A percentile compares a stretch with the other conserved stretches of the same genome.
Evolutionary conservation across 1,140 invertebrate species (phyloP).

Genomic region (Drosophila santomea): DNA sequence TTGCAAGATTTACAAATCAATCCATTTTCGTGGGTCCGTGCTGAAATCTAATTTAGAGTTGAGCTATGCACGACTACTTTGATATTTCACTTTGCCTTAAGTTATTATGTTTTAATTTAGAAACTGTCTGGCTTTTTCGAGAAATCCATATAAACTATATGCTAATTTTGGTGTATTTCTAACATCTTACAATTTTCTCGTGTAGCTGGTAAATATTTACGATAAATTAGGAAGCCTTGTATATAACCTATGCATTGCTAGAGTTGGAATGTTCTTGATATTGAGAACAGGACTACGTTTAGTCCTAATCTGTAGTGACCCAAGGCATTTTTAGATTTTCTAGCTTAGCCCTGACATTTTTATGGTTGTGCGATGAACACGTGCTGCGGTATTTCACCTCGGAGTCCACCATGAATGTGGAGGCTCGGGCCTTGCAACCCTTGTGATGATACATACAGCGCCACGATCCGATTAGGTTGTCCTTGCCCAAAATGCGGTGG

Average conservation of each 20-base stretch:
- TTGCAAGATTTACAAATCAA: background rate
- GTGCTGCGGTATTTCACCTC: conserved; percentile 57
- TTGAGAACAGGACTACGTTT: background rate
- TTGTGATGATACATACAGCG: conserved; percentile 55
- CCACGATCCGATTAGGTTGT: conserved; percentile 58
- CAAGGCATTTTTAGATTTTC: conserved; percentile 16
- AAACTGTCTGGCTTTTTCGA: background rate
- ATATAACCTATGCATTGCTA: conserved; percentile 2
- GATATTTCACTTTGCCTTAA: background rate
- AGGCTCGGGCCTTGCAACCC: conserved; percentile 56
- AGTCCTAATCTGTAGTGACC: conserved; percentile 7
- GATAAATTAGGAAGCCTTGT: background rate
- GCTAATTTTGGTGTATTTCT: too few relatives aligned
- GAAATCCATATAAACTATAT: background rate
- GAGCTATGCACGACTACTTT: too few relatives aligned
- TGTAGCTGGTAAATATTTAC: background rate
- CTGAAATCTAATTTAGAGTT: too few relatives aligned
- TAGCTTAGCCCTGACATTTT: conserved; percentile 19
- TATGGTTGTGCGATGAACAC: conserved; percentile 51
- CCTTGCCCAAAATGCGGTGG: conserved; percentile 35
- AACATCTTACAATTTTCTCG: too few relatives aligned
- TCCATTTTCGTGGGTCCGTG: background rate
- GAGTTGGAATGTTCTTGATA: conserved; percentile 7
- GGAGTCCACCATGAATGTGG: conserved; percentile 39
- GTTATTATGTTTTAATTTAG: too few relatives aligned